Conservation (phyloP, 2,113 vertebrate species). For the Arizona elegans region DNA sequence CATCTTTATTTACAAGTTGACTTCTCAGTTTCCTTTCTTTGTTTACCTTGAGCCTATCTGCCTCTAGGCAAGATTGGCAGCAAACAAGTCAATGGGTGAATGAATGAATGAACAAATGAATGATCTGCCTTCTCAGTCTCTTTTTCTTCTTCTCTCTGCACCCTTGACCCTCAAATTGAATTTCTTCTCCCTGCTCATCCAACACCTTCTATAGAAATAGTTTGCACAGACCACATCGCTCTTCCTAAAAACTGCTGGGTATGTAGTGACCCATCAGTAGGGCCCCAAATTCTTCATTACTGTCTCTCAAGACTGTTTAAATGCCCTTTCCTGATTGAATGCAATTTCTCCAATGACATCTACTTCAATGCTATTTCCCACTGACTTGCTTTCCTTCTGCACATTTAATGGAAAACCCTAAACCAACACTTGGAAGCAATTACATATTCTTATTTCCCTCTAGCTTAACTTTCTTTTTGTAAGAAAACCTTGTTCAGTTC, state of each 20-base stretch:
- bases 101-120: neutral
- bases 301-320: neutral
- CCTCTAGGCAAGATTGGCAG: neutral
- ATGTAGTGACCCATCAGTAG: neutral
- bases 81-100: neutral
- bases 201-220: neutral
- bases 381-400: neutral
- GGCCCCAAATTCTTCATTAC: neutral
- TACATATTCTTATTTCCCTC: neutral
- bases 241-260: neutral
- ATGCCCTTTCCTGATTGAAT: neutral
- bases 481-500: neutral
- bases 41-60: neutral
- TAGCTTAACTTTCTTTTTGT: neutral
- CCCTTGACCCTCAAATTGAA: neutral
- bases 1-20: neutral
- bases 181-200: neutral
- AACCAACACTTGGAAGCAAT: neutral
- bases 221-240: neutral
- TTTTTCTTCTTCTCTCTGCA: neutral
- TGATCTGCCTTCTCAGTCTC: neutral
- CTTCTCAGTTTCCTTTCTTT: neutral
- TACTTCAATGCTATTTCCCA: neutral
- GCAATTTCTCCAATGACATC: neutral
- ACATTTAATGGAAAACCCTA: neutral